phyloP scores from a whole-genome alignment of 2,888 invertebrate genomes.

The Deroplatys truncata region DNA sequence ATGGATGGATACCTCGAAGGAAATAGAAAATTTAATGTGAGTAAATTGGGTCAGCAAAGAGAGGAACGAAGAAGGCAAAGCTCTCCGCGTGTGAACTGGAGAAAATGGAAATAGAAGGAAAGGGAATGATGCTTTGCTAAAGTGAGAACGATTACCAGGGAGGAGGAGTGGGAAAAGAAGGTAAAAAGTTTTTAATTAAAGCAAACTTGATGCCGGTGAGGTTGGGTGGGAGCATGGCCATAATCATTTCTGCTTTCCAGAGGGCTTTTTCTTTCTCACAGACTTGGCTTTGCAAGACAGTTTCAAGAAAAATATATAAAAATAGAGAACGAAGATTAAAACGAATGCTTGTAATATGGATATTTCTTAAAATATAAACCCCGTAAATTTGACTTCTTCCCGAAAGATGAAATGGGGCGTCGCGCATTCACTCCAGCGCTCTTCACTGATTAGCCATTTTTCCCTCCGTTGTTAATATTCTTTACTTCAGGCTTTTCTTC shows the following conservation, averaged over 20 bases:
- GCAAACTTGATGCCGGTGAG: conserved; percentile 20
- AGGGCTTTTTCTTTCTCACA: neutral
- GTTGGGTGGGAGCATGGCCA: neutral
- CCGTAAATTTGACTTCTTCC: neutral
- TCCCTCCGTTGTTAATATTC: neutral
- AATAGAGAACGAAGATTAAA: neutral
- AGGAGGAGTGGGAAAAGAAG: conserved; percentile 1
- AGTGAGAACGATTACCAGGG: neutral
- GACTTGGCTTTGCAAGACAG: neutral
- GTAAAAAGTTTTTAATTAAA: conserved; percentile 28
- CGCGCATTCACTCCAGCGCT: neutral
- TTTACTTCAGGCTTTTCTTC: neutral
- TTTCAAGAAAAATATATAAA: neutral
- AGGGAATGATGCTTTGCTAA: neutral
- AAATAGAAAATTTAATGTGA: neutral
- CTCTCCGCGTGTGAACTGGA: neutral
- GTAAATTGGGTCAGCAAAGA: neutral
- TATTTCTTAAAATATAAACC: neutral
- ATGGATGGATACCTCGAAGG: neutral
- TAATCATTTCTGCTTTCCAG: neutral
- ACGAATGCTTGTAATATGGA: neutral
- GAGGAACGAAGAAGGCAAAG: neutral
- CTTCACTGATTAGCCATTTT: neutral
- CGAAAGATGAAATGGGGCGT: neutral
- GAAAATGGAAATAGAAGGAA: neutral